These are phyloP conservation scores for Centruroides vittatus DNA, from an alignment of 1,140 invertebrate genomes.

Conservation along the genomic window DNA sequence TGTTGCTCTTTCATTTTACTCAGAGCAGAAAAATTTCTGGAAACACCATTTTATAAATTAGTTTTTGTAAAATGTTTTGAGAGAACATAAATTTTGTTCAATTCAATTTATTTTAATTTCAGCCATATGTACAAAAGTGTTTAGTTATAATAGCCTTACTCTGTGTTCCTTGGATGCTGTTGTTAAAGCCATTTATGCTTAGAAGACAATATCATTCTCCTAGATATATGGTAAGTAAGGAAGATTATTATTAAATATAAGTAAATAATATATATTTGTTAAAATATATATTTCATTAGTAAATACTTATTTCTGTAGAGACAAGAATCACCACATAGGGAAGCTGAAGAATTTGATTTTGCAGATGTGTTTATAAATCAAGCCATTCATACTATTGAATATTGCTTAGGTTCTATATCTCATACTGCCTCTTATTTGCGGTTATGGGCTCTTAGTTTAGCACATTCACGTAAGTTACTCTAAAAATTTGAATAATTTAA, in stretches of 20 bases:
- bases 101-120: not conserved
- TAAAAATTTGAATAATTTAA: no score
- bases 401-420: slow-evolving; percentile 84
- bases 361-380: slow-evolving; percentile 81
- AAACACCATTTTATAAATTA: no score
- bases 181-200: slow-evolving; percentile 62
- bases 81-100: no score
- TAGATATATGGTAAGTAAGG: not conserved
- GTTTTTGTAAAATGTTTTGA: no score
- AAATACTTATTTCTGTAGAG: not conserved
- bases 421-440: slow-evolving; percentile 92
- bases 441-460: slow-evolving; percentile 85
- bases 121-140: slow-evolving; percentile 52
- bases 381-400: slow-evolving; percentile 91
- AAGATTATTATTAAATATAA: not conserved
- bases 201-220: not conserved
- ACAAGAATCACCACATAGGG: not conserved
- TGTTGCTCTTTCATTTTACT: no score
- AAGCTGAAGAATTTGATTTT: slow-evolving; percentile 52
- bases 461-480: slow-evolving; percentile 45
- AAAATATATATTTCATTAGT: not conserved
- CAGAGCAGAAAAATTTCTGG: no score
- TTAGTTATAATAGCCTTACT: slow-evolving; percentile 57
- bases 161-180: slow-evolving; percentile 83
- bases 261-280: not conserved